These are phyloP conservation scores for Indicator indicator DNA, from an alignment of 2,113 vertebrate genomes.

Conservation along the genomic window DNA sequence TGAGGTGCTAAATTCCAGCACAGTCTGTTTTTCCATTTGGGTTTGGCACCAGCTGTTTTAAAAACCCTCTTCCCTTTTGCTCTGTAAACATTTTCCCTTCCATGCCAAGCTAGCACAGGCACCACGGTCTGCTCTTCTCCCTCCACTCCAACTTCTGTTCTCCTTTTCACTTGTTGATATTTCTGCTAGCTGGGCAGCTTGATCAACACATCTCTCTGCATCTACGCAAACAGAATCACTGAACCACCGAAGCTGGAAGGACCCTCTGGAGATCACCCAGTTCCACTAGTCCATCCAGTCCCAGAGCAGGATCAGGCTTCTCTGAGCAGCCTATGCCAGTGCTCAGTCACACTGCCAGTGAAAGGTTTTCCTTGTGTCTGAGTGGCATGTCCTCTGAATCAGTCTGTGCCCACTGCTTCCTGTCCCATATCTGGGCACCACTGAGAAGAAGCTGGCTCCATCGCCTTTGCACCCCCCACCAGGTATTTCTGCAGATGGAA, in stretches of 20 bases:
- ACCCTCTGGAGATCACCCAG: background rate
- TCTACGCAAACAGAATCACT: background rate
- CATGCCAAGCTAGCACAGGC: background rate
- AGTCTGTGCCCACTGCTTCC: background rate
- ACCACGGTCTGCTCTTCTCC: background rate
- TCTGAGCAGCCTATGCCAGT: background rate
- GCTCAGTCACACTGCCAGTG: background rate
- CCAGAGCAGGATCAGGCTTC: background rate
- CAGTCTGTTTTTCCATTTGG: background rate
- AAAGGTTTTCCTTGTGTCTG: background rate
- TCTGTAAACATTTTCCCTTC: background rate
- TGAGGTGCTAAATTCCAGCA: background rate
- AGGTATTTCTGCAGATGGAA: background rate
- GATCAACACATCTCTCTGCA: background rate
- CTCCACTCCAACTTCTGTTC: background rate
- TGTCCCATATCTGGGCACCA: background rate
- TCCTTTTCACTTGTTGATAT: background rate
- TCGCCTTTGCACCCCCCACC: background rate
- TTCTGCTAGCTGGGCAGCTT: background rate
- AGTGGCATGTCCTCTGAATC: background rate
- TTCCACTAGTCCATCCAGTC: accelerated
- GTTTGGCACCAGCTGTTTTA: background rate
- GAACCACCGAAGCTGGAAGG: background rate
- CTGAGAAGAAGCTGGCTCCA: background rate
- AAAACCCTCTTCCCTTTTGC: background rate